These are phyloP conservation scores for Lampris megalopsis DNA, from an alignment of 2,113 vertebrate species.

Conservation along the genomic window DNA sequence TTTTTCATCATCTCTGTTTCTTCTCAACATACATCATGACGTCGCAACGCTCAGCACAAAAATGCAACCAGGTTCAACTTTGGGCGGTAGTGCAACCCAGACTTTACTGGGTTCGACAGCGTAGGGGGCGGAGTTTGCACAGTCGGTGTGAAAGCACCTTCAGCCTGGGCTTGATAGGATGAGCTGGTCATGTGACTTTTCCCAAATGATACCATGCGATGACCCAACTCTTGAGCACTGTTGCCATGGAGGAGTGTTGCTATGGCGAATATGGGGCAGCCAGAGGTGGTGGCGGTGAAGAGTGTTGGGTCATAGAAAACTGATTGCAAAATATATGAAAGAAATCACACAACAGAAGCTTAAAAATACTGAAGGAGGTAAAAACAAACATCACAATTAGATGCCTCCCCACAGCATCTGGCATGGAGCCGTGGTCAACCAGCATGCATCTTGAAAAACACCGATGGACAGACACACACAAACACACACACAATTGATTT, in stretches of 20 bases:
- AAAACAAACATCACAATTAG: conserved; percentile 13
- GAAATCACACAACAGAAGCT: conserved; percentile 16
- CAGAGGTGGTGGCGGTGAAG: conserved; percentile 35
- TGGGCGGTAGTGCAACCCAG: too few relatives aligned
- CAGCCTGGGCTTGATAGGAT: conserved; percentile 24
- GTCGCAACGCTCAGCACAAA: too few relatives aligned
- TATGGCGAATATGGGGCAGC: conserved; percentile 70
- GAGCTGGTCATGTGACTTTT: conserved; percentile 25
- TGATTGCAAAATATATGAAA: conserved; percentile 30
- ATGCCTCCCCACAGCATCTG: conserved; percentile 43
- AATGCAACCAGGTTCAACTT: too few relatives aligned
- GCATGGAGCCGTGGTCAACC: conserved; percentile 54
- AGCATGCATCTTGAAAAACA: conserved; percentile 54
- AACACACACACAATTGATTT: conserved; percentile 4
- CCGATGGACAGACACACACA: conserved; percentile 27
- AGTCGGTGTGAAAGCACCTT: too few relatives aligned
- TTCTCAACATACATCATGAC: too few relatives aligned
- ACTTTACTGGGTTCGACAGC: too few relatives aligned
- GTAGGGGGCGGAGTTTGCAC: too few relatives aligned
- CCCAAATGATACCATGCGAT: conserved; percentile 45
- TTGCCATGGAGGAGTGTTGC: conserved; percentile 66
- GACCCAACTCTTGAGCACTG: conserved; percentile 63
- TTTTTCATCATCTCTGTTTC: too few relatives aligned
- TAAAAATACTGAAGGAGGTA: neutral
- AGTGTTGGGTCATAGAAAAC: conserved; percentile 45